Percentiles rank a stretch among this genome's conserved stretches.
Conservation (phyloP, 1,140 invertebrate genomes). For the Aphelenchoides besseyi region DNA sequence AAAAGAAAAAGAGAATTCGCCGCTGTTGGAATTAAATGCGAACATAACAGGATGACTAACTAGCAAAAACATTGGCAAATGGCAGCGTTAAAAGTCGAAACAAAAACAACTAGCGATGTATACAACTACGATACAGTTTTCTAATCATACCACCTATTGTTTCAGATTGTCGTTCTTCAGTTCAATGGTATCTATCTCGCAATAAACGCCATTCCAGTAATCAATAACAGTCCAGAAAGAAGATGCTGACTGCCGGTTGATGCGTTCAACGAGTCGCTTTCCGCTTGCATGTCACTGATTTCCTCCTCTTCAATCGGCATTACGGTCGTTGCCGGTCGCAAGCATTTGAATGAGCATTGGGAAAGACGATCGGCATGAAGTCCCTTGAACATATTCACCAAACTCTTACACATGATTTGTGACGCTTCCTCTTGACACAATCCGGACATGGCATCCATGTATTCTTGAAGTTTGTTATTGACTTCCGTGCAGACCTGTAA, state of each 20-base stretch:
- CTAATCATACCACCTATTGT: background rate
- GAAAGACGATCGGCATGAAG: constrained; percentile 57
- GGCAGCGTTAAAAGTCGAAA: background rate
- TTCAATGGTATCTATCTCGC: background rate
- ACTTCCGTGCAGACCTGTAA: constrained; percentile 33
- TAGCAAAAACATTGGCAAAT: background rate
- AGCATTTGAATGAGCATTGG: constrained; percentile 51
- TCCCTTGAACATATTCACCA: constrained; percentile 37
- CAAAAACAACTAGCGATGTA: background rate
- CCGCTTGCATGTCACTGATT: constrained; percentile 7
- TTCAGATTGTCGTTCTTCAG: background rate
- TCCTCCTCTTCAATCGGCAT: constrained; percentile 17
- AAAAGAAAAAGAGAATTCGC: no score
- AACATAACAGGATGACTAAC: background rate
- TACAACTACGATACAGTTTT: no score
- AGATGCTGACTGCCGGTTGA: constrained; percentile 1
- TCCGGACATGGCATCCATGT: constrained; percentile 55
- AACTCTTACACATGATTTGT: constrained; percentile 56
- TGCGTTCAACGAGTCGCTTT: constrained; percentile 14
- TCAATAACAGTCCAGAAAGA: background rate
- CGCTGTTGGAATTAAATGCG: no score
- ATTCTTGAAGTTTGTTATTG: constrained; percentile 56
- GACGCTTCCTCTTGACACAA: constrained; percentile 59
- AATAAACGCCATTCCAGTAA: background rate
- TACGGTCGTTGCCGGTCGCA: constrained; percentile 25